phyloP scores from a whole-genome alignment of 2,888 invertebrate species.

The Drosophila pseudotakahashii region DNA sequence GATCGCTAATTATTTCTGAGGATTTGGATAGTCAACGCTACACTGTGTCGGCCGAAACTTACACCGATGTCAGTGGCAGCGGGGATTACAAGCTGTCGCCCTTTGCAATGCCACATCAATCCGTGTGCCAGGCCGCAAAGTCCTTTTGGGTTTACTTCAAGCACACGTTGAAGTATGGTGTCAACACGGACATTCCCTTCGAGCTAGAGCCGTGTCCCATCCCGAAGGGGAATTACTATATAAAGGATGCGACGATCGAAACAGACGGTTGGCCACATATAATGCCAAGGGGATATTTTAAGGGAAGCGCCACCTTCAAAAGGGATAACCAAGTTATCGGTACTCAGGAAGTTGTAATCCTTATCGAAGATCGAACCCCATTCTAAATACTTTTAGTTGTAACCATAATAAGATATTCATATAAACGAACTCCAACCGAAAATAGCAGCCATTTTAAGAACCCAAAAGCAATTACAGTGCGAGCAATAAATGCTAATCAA shows the following conservation, averaged over 20 bases:
- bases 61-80: too few species aligned
- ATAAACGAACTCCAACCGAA: not conserved
- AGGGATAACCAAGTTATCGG: not conserved
- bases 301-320: too few species aligned
- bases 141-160: not conserved
- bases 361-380: not conserved
- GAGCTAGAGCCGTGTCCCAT: too few species aligned
- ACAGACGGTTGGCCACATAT: not conserved
- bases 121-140: not conserved
- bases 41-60: too few species aligned
- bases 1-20: too few species aligned
- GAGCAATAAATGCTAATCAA: constrained; percentile 51
- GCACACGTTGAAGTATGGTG: not conserved
- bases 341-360: not conserved
- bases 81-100: too few species aligned
- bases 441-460: constrained; percentile 9
- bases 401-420: not conserved
- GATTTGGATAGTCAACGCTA: too few species aligned
- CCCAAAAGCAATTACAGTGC: constrained; percentile 43
- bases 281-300: not conserved
- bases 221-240: not conserved
- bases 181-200: too few species aligned
- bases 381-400: not conserved
- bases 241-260: not conserved
- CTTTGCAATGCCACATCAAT: too few species aligned